Percentiles rank a stretch among this genome's conserved stretches.
Evolutionary conservation across 1,140 invertebrate genomes (phyloP).

Genomic region (Orchesella cincta): DNA sequence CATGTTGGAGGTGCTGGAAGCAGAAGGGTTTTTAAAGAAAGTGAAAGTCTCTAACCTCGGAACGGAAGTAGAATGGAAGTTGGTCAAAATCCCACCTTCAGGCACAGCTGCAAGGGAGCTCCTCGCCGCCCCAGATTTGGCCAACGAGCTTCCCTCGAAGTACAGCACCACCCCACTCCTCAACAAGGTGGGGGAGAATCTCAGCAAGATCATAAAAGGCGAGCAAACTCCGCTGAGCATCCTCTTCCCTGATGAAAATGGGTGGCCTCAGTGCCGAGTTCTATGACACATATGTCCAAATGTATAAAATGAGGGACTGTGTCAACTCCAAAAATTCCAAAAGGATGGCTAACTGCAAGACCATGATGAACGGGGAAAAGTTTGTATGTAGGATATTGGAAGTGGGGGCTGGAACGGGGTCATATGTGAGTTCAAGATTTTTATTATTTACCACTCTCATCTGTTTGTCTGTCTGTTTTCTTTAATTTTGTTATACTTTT

Average conservation of each 20-base stretch:
- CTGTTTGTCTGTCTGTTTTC: too few species aligned
- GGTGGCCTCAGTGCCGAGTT: not conserved
- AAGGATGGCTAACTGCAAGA: not conserved
- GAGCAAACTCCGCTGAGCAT: not conserved
- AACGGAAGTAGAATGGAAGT: not conserved
- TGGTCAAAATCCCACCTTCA: not conserved
- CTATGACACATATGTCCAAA: not conserved
- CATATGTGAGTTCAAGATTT: too few species aligned
- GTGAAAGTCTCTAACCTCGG: not conserved
- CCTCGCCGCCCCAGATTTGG: not conserved
- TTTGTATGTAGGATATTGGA: constrained; percentile 10
- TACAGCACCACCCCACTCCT: not conserved
- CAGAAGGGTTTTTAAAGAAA: not conserved
- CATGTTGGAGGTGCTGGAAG: not conserved
- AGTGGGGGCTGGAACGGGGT: constrained; percentile 35
- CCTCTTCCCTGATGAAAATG: not conserved
- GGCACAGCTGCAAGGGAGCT: not conserved
- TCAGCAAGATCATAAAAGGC: not conserved
- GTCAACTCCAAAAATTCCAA: not conserved
- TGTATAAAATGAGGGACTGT: not conserved
- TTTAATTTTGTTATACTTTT: too few species aligned
- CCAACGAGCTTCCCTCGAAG: not conserved
- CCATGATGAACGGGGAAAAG: not conserved
- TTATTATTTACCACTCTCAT: too few species aligned
- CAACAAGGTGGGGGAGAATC: not conserved